Base-by-base conservation (phyloP, 2,888 invertebrate genomes). In the Electrophaes corylata region DNA sequence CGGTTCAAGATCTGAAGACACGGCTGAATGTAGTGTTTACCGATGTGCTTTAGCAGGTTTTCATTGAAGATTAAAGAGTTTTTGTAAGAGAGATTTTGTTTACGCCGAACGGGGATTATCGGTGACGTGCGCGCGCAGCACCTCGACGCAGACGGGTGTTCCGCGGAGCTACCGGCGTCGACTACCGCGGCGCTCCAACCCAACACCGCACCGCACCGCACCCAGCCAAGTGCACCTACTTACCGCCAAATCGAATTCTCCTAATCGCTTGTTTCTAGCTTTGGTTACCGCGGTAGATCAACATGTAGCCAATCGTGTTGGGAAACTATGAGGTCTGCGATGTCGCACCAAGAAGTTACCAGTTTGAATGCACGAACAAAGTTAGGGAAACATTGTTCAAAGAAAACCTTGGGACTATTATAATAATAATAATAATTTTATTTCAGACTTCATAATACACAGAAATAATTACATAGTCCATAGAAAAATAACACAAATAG, bases 71-170 rank as follows among this genome's bases (percentile, higher is more conserved):
- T 71, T 70, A 57, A 67, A 68, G 68, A 67, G 66, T 72, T 83
- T 81, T 73, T 81, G 81, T 80, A 73, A 81, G 74, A 70, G 64
- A 64, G 66, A 70, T 73, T 83, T 86, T 87, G 88, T 88, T 88
- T 89, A 84, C 84, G 80, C 73, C 72, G 71, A 70, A 67, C 72
- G 69, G 66, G 65, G 62, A 67, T 69, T 60, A 59, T 65, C 69
- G 65, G 60, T 44, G 39, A 31, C 57, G 63, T 64, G 65, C 64
- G 67, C 61, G 57, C 61, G 54, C 26, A 61, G 53, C 58, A 57
- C 59, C 64, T 64, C 62, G 62, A 59, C 65, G 62, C 56, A 59
- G 55, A 64, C 71, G 73, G 66, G 66, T 69, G 70, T 70, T 70
- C 68, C 62, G 65, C 65, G 64, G 72, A 71, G 69, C 72, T 70